These are phyloP conservation scores for Aphaenogaster rudis DNA, from an alignment of 1,140 invertebrate species.

Conservation along the genomic window DNA sequence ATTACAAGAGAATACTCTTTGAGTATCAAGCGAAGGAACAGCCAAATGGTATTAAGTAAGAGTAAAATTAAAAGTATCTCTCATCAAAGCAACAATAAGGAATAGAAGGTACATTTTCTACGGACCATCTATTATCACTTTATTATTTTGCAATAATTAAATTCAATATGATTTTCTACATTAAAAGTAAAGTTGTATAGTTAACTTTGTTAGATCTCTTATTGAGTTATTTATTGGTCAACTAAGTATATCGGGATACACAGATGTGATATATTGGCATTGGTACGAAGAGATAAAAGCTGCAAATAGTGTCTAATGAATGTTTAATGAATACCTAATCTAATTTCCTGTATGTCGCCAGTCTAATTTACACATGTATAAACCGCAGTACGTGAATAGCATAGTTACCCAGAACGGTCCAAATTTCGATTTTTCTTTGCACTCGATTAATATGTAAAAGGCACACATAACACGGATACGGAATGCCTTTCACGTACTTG, in stretches of 20 bases:
- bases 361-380: background rate
- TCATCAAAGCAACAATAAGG: background rate
- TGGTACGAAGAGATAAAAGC: constrained; percentile 4
- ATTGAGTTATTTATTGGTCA: constrained; percentile 2
- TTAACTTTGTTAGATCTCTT: background rate
- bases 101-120: background rate
- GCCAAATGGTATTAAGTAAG: background rate
- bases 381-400: constrained; percentile 39
- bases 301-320: constrained; percentile 28
- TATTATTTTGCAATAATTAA: constrained; percentile 4
- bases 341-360: constrained; percentile 12
- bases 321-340: constrained; percentile 32
- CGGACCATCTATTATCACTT: background rate
- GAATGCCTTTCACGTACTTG: background rate
- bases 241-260: background rate
- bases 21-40: background rate
- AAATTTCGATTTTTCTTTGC: constrained; percentile 35
- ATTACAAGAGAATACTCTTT: constrained; percentile 4
- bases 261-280: background rate
- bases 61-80: background rate
- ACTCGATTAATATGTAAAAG: constrained; percentile 11
- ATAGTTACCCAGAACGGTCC: background rate
- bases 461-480: background rate
- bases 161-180: background rate
- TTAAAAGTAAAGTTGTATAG: background rate